phyloP scores from a whole-genome alignment of 1,140 invertebrate genomes.

The Trinorchestia longiramus region DNA sequence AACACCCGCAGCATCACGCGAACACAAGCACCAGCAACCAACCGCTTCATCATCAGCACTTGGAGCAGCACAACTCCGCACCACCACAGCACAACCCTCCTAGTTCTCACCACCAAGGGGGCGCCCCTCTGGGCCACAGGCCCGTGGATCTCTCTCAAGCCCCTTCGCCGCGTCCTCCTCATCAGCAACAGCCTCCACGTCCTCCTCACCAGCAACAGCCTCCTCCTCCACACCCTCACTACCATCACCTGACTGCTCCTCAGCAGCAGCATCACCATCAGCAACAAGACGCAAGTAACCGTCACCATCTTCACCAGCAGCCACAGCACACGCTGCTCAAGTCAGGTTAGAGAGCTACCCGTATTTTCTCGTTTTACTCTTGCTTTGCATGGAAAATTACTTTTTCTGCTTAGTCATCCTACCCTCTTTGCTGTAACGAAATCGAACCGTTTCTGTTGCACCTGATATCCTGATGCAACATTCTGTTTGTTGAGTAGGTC shows the following conservation, averaged over 20 bases:
- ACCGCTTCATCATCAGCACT: constrained; percentile 15
- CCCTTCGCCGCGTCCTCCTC: not conserved
- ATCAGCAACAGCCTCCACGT: constrained; percentile 10
- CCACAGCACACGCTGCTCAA: constrained; percentile 20
- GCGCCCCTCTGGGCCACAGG: not conserved
- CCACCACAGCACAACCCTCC: not conserved
- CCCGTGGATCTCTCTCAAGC: constrained; percentile 16
- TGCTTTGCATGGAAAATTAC: not conserved
- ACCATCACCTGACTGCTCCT: not conserved
- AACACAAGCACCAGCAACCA: constrained; percentile 12
- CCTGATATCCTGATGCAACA: too few relatives aligned
- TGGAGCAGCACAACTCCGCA: constrained; percentile 38
- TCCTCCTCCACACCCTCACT: not conserved
- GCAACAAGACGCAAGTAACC: constrained; percentile 10
- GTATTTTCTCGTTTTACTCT: not conserved
- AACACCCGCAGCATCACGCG: constrained; percentile 20
- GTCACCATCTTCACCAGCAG: constrained; percentile 33
- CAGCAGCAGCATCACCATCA: constrained; percentile 34
- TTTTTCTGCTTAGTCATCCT: too few relatives aligned
- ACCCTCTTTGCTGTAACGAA: too few relatives aligned
- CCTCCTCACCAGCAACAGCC: not conserved
- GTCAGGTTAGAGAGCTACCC: not conserved
- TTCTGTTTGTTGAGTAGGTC: too few relatives aligned
- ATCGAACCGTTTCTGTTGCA: too few relatives aligned
- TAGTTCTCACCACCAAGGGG: constrained; percentile 39